A percentile compares a stretch with the other conserved stretches of the same genome.
Evolutionary conservation across 2,888 invertebrate species (phyloP).

Genomic region (Asteroscopus sphinx): DNA sequence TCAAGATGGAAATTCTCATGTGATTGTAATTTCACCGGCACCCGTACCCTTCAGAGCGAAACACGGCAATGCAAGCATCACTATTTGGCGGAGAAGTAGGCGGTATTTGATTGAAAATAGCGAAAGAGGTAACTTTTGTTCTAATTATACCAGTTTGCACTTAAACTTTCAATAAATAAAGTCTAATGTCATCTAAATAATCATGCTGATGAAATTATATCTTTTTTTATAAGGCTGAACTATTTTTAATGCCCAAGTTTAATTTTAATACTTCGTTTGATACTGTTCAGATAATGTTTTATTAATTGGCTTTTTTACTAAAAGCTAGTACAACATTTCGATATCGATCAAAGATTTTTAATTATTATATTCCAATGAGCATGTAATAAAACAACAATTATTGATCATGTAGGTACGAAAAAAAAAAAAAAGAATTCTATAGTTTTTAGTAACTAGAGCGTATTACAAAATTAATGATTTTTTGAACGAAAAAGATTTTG

Average conservation of each 20-base stretch:
- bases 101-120: neutral
- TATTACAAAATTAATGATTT: too few relatives aligned
- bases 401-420: too few relatives aligned
- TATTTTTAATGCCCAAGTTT: constrained; percentile 86
- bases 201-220: too few relatives aligned
- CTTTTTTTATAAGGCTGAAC: constrained; percentile 90
- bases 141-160: neutral
- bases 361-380: constrained; percentile 85
- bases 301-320: constrained; percentile 76
- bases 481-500: too few relatives aligned
- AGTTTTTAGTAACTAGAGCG: too few relatives aligned
- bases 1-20: too few relatives aligned
- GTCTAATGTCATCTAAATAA: too few relatives aligned
- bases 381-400: constrained; percentile 84
- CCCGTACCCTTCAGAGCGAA: too few relatives aligned
- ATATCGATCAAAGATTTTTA: constrained; percentile 85
- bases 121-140: neutral
- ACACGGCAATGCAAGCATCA: too few relatives aligned
- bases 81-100: too few relatives aligned
- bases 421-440: too few relatives aligned
- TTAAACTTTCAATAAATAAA: neutral
- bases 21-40: too few relatives aligned
- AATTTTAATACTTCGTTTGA: constrained; percentile 82
- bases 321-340: constrained; percentile 87
- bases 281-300: constrained; percentile 82